Percentiles rank a stretch among this genome's conserved stretches.
Evolutionary conservation across 2,888 invertebrate genomes (phyloP).

Genomic region (Entomobrya proxima): DNA sequence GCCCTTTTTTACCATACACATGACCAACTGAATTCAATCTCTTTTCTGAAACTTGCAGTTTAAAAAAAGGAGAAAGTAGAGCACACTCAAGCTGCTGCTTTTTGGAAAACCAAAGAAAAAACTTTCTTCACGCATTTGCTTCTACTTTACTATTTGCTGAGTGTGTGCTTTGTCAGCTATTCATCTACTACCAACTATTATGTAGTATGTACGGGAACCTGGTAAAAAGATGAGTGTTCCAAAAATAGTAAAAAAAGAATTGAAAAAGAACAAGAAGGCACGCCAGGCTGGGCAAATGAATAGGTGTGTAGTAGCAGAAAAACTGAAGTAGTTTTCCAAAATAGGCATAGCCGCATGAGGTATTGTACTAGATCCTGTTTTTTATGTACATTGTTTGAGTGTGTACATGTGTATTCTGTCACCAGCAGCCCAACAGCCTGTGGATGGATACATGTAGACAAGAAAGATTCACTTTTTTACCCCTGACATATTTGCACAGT

Average conservation of each 20-base stretch:
- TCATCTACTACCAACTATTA: background rate
- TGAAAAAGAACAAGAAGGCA: no score
- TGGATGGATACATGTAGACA: background rate
- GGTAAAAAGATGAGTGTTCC: background rate
- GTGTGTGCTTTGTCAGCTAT: constrained; percentile 24
- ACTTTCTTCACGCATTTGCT: no score
- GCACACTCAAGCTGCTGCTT: no score
- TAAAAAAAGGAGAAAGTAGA: no score
- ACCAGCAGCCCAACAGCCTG: background rate
- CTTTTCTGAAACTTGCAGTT: no score
- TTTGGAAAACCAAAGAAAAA: no score
- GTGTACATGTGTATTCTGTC: background rate
- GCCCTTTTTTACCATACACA: no score
- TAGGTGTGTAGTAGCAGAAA: background rate
- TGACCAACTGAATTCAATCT: no score
- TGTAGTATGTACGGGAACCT: background rate
- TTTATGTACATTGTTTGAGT: background rate
- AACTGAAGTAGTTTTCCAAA: background rate
- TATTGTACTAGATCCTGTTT: background rate
- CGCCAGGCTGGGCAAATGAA: no score
- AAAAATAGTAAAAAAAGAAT: background rate
- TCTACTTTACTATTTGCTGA: no score
- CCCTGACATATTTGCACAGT: constrained; percentile 5
- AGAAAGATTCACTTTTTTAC: background rate
- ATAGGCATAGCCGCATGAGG: background rate